A percentile compares a stretch with the other conserved stretches of the same genome.
Conservation (phyloP, 2,113 vertebrate species). For the Notarius lentiginosus region DNA sequence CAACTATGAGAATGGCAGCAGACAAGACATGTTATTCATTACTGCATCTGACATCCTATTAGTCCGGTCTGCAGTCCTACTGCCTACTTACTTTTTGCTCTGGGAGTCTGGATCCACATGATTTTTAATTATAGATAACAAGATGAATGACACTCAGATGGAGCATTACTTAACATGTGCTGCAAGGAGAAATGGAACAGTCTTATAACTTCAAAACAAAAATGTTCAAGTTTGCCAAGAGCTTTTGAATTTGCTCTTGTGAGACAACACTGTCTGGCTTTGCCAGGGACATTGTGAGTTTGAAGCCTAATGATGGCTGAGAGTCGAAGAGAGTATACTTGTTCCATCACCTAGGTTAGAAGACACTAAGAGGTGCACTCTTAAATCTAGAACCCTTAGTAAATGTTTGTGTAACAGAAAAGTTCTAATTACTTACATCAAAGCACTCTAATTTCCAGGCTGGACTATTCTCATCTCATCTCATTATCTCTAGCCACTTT, state of each 20-base stretch:
- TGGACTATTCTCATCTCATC: too few relatives aligned
- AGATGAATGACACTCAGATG: not conserved
- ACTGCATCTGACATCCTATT: not conserved
- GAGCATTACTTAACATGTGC: not conserved
- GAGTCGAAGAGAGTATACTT: not conserved
- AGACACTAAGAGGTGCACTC: not conserved
- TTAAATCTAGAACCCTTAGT: not conserved
- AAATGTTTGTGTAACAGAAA: not conserved
- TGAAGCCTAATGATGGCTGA: constrained; percentile 13
- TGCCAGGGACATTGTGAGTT: not conserved
- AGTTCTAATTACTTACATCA: not conserved
- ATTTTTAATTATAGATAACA: constrained; percentile 25
- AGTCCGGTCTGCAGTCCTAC: not conserved
- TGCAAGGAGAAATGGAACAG: not conserved
- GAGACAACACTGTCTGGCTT: not conserved
- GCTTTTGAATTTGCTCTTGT: not conserved
- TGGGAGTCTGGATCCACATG: not conserved
- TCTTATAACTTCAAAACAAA: not conserved
- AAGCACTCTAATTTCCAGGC: not conserved
- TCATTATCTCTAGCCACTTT: too few relatives aligned
- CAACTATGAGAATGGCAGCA: too few relatives aligned
- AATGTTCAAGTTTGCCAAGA: not conserved
- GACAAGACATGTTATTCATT: not conserved
- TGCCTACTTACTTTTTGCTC: not conserved
- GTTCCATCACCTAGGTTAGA: not conserved